phyloP scores from a whole-genome alignment of 1,140 invertebrate species.

The Rhyacophila brunnea region DNA sequence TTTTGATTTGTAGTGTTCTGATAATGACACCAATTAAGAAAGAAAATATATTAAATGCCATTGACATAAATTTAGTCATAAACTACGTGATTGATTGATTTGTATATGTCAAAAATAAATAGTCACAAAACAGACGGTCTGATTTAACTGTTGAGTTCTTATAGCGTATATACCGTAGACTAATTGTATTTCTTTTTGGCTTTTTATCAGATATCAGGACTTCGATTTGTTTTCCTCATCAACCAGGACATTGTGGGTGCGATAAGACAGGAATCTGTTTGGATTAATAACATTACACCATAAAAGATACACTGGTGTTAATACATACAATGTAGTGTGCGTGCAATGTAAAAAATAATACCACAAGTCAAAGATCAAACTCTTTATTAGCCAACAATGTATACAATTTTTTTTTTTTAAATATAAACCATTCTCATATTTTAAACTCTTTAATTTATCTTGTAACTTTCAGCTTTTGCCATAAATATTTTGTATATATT shows the following conservation, averaged over 20 bases:
- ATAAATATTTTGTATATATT: constrained; percentile 15
- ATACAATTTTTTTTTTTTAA: no score
- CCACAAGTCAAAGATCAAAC: not conserved
- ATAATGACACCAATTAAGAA: no score
- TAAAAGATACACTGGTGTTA: not conserved
- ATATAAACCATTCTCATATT: no score
- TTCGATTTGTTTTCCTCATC: constrained; percentile 90
- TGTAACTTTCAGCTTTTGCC: not conserved
- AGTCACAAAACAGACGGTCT: not conserved
- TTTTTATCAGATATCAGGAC: constrained; percentile 74
- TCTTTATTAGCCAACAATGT: no score
- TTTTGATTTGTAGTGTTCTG: no score
- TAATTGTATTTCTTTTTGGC: constrained; percentile 20
- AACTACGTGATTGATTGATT: not conserved
- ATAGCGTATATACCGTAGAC: no score
- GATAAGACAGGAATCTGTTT: constrained; percentile 78
- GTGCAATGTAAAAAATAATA: not conserved
- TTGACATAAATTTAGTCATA: not conserved
- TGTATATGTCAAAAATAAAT: not conserved
- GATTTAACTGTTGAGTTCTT: not conserved
- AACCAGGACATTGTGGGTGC: constrained; percentile 89
- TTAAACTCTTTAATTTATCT: no score
- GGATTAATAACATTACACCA: constrained; percentile 59
- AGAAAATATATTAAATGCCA: no score
- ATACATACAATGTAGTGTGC: not conserved